Evolutionary conservation across 2,888 invertebrate genomes (phyloP), one percentile per base, ranked within the genome.

Genomic region (Melikaiella ostensackeni): DNA sequence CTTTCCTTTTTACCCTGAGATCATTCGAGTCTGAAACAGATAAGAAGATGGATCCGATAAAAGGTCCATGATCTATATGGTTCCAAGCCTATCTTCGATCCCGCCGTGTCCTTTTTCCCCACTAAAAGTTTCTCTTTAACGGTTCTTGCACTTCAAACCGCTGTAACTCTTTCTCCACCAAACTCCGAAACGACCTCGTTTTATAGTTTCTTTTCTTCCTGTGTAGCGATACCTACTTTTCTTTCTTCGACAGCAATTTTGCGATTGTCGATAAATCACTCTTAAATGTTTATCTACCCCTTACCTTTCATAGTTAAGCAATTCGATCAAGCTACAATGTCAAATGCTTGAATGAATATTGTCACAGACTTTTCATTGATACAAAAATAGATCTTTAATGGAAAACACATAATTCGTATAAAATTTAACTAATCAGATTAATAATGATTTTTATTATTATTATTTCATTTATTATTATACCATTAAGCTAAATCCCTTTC

Each of bases 31-130:
- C 77, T 74, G 77, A 64, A 78, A 75, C 73, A 81, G 80, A 83
- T 81, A 83, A 81, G 82, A 80, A 80, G 75, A 80, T 81, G 75
- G 77, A 81, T 80, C 81, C 81, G 83, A 83, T 83, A 83, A 83
- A 82, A 82, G 80, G 79, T 82, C 80, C 81, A 82, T 82, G 81
- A 81, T 83, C 80, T 83, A 81, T 78, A 76, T 70, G 74, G 70
- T 77, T 63, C 76, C 63, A 77, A 76, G 77, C 70, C 70, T 70
- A 74, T 76, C 75, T 77, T 66, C 66, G 66, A 76, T 59, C 77
- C 76, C 63, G 33, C 35, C 50, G 27, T 50, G 64, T 76, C 70
- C 63, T 77, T 66, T 80, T 75, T 73, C 70, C 74, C 70, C 76
- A 59, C 77, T 75, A 74, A 79, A 80, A 80, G 75, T 83, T 81